phyloP scores from a whole-genome alignment of 2,113 vertebrate species.

The Amblyornis subalaris region DNA sequence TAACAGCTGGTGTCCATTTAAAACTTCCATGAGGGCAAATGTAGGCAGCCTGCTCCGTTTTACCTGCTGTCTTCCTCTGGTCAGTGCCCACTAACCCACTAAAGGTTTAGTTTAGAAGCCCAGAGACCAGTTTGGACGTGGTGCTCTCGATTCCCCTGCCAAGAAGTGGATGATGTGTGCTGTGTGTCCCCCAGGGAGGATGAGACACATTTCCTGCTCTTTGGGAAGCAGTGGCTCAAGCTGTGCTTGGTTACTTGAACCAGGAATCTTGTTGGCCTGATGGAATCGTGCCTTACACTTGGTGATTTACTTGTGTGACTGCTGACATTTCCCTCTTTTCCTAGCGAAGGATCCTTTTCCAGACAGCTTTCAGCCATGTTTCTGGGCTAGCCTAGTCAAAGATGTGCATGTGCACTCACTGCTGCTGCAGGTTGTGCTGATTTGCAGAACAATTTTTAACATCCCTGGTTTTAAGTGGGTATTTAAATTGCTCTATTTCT shows the following conservation, averaged over 20 bases:
- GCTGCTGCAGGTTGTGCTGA: background rate
- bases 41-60: background rate
- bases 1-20: constrained; percentile 56
- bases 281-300: background rate
- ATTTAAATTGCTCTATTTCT: background rate
- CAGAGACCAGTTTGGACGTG: background rate
- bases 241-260: background rate
- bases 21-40: background rate
- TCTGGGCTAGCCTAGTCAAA: background rate
- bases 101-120: background rate
- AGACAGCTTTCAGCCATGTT: background rate
- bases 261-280: background rate
- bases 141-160: background rate
- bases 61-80: background rate
- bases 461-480: fast-evolving
- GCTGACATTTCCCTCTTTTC: background rate
- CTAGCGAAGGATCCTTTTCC: background rate
- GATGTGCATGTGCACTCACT: background rate
- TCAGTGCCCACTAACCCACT: background rate
- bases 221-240: background rate
- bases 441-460: background rate
- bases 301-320: background rate
- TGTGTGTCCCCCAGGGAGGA: background rate
- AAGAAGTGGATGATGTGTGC: background rate
- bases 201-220: background rate